These are phyloP conservation scores for Holothuria scabra DNA, from an alignment of 53 echinoderm and acorn worm species.

Conservation along the genomic window DNA sequence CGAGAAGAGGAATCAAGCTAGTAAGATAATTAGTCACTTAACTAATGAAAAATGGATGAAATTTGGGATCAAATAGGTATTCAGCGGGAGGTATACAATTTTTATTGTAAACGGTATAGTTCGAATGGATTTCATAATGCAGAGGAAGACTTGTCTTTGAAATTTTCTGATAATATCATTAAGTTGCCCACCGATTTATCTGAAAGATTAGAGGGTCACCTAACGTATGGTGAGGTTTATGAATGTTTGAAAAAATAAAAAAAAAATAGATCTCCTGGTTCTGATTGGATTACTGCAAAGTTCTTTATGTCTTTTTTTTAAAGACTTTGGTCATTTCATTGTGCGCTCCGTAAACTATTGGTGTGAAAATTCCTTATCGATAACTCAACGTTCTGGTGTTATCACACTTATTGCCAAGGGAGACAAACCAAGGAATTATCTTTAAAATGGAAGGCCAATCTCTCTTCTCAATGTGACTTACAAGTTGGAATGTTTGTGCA, in stretches of 20 bases:
- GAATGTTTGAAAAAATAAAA: background rate
- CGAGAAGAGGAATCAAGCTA: background rate
- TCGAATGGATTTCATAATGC: background rate
- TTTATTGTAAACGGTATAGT: background rate
- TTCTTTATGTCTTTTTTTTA: background rate
- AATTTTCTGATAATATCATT: background rate
- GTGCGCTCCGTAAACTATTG: conserved; percentile 9
- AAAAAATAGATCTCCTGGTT: conserved; percentile 14
- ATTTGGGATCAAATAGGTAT: background rate
- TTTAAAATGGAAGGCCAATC: conserved; percentile 1
- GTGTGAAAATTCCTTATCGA: background rate
- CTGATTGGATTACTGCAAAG: conserved; percentile 18
- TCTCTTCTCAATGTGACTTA: conserved; percentile 29
- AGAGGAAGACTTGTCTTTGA: background rate
- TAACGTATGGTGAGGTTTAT: conserved; percentile 18
- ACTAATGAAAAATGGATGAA: background rate
- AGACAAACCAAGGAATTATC: background rate
- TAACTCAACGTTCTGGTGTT: background rate
- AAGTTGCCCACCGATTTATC: background rate
- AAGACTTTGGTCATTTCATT: background rate
- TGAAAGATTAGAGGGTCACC: background rate
- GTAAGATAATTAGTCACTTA: conserved; percentile 4
- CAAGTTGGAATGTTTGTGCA: background rate
- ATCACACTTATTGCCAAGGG: conserved; percentile 10
- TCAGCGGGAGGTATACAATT: background rate